Evolutionary conservation across 92 coral and sea anemone genomes (phyloP), one percentile per base, ranked within the genome.

Genomic region (Hydrozoanthus gracilis): DNA sequence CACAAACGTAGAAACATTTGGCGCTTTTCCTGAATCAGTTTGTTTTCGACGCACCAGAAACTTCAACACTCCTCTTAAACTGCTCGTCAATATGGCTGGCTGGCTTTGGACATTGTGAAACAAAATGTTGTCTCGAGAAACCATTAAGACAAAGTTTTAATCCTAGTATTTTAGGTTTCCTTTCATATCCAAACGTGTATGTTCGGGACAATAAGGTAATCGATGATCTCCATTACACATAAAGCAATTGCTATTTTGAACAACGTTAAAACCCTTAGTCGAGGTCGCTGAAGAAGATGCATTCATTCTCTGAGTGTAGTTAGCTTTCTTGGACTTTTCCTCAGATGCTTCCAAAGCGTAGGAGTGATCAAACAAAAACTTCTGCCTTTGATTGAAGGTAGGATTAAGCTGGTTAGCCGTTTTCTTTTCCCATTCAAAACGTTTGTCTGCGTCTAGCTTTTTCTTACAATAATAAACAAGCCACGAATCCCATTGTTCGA

Each of bases 401-500:
- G 76, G 76, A 71, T 71, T 71, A 71, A 51, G 76, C 76, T 71
- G 44, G 27, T 71, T 71, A 12, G 76, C 76, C 74, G 51, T 70
- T 35, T 70, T 70, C 74, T 70, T 70, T 10, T 70, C 74, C 51
- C 51, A 71, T 71, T 71, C 76, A 71, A 44, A 71, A 44, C 76
- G 51, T n/a, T 51, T 71, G 76, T 71, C 76, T 49, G 76, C 51
- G 76, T 71, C 76, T 39, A 71, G 76, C 76, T 71, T 71, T 70
- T 71, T 71, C 76, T 71, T 71, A 71, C 76, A 71, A 71, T 71
- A 71, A 71, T 44, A 71, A 71, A 49, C 20, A 54, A 83, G 66
- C 79, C 68, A 83, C 61, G 87, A 83, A 68, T 83, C 66, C 87
- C 68, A 83, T 35, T 83, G 65, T 6, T 51, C 60, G 17, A 71